These are phyloP conservation scores for Aphodius granarius DNA, from an alignment of 2,888 invertebrate genomes.

Conservation along the genomic window DNA sequence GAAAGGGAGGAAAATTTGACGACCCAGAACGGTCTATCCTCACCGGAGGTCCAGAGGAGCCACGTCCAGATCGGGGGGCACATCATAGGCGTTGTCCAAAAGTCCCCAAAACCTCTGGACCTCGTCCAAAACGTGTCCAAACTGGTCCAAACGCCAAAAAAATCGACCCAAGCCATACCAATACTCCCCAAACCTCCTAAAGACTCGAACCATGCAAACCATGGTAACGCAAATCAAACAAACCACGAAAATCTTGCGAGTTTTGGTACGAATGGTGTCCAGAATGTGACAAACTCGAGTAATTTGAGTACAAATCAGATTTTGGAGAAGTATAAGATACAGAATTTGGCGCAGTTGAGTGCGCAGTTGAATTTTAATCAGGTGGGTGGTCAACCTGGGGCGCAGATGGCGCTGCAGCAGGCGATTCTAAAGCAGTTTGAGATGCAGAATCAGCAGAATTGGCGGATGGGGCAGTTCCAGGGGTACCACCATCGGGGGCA, in stretches of 20 bases:
- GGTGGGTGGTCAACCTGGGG: no score
- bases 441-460: constrained; percentile 50
- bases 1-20: not conserved
- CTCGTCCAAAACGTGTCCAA: not conserved
- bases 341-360: constrained; percentile 51
- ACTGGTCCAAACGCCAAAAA: not conserved
- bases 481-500: constrained; percentile 1
- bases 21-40: not conserved
- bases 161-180: not conserved
- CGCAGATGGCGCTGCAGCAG: constrained; percentile 48
- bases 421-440: constrained; percentile 52
- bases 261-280: no score
- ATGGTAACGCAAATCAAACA: no score
- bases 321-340: constrained; percentile 52
- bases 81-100: not conserved
- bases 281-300: no score
- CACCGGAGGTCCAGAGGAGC: not conserved
- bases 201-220: not conserved
- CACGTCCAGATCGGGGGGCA: not conserved
- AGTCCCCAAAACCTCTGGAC: not conserved
- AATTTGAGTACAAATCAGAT: constrained; percentile 43
- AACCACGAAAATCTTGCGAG: no score
- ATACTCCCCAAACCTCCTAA: not conserved
- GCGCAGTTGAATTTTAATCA: constrained; percentile 50
- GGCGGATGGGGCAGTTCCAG: constrained; percentile 36